Evolutionary conservation across 1,140 invertebrate genomes (phyloP), one percentile per base, ranked within the genome.

Genomic region (Apis cerana): DNA sequence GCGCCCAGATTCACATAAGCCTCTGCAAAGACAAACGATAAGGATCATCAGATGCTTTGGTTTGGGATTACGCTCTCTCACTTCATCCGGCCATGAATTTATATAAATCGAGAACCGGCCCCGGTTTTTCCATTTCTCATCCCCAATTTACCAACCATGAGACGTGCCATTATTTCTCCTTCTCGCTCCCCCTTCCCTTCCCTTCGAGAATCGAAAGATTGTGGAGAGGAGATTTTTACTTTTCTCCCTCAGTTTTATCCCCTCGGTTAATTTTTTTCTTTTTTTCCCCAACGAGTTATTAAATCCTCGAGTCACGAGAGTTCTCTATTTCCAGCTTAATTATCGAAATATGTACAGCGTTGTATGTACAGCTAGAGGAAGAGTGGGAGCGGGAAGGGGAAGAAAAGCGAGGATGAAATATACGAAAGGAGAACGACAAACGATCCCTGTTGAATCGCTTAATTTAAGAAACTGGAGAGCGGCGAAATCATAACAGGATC

Each of bases 1-100:
- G 98, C 96, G 2, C 98, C 99, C 89, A 99, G 95, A 92, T 99
- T 99, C 80, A 99, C 96, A 94, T 99, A 98, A 62, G 98, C 99
- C 95, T 99, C 98, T 99, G 95, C 48, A 96, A 96, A 85, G 71
- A 89, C 67, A 89, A 86, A 84, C 76, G 74, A 79, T 72, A 84
- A 88, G 61, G 69, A 86, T 84, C 21, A 61, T 87, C 33, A 43
- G 61, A 89, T 52, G 48, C 59, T 3, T 12, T 23, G 50, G n/a
- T 62, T 75, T 3, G 33, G 54, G 67, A 81, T 74, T 69, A 65
- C 13, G 2, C 64, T 33, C 2, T 4, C n/a, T 2, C 11, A n/a
- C 7, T 27, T 17, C 43, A 59, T 50, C 59, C 77, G 43, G n/a
- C 27, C 70, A 62, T 65, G 59, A 80, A 80, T 74, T 80, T 65